Conservation (phyloP, 2,113 vertebrate genomes). For the Orientallactaga bullata region DNA sequence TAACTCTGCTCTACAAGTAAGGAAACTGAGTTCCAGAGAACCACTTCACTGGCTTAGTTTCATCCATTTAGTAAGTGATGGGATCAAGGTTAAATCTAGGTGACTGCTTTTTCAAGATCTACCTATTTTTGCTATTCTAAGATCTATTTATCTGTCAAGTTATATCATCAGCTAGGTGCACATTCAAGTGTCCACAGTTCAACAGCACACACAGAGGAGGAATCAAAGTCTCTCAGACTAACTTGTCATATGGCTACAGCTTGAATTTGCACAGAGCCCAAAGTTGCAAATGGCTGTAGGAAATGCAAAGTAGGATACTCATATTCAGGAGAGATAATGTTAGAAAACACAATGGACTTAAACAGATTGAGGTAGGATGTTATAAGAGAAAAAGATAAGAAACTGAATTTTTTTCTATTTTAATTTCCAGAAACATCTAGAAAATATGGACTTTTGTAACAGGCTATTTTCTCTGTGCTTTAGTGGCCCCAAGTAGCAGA, state of each 20-base stretch:
- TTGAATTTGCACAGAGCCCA: background rate
- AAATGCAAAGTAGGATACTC: background rate
- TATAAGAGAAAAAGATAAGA: background rate
- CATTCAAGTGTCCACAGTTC: background rate
- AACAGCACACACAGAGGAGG: background rate
- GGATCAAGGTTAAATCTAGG: background rate
- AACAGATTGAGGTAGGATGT: background rate
- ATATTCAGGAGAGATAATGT: background rate
- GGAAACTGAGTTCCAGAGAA: background rate
- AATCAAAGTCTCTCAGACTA: background rate
- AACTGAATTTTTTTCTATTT: background rate
- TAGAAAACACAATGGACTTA: background rate
- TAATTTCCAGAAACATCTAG: background rate
- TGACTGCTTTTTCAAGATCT: background rate
- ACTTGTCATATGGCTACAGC: background rate
- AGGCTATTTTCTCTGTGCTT: background rate
- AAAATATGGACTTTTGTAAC: background rate
- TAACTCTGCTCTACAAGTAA: background rate
- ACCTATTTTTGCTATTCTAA: background rate
- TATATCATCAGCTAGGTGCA: background rate
- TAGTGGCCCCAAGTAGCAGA: background rate
- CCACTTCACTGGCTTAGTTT: background rate
- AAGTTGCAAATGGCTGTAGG: background rate
- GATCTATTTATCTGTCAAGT: background rate
- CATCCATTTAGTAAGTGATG: background rate